These are phyloP conservation scores for Premnoplex brunnescens DNA, from an alignment of 2,797 vertebrate genomes.

Conservation along the genomic window DNA sequence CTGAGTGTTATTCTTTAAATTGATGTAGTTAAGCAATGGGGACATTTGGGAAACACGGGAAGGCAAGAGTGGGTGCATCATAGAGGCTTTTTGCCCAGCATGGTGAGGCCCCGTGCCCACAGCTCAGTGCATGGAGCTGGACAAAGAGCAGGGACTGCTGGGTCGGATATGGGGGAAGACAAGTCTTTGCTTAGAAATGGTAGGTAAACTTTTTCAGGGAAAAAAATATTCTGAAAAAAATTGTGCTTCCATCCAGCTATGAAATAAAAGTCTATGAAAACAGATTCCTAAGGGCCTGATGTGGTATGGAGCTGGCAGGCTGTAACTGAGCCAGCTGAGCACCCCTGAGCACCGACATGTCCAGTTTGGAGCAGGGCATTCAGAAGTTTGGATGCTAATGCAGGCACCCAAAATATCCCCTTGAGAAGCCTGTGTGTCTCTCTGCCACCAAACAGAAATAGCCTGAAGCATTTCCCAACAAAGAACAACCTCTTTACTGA, in stretches of 20 bases:
- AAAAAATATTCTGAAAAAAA: neutral
- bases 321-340: neutral
- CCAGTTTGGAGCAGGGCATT: neutral
- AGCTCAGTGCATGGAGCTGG: neutral
- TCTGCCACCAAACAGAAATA: neutral
- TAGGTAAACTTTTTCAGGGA: neutral
- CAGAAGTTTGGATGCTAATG: fast-evolving
- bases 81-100: fast-evolving
- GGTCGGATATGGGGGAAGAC: neutral
- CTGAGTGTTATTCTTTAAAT: neutral
- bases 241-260: fast-evolving
- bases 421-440: fast-evolving
- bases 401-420: neutral
- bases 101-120: fast-evolving
- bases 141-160: neutral
- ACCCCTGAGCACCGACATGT: neutral
- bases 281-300: neutral
- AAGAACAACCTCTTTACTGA: neutral
- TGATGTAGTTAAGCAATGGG: neutral
- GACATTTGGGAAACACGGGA: neutral
- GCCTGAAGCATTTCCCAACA: neutral
- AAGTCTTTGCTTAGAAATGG: neutral
- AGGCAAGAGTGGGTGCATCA: neutral
- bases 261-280: neutral
- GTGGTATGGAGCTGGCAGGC: neutral